Evolutionary conservation across 2,888 invertebrate species (phyloP).

Genomic region (Drosophila pegasa): DNA sequence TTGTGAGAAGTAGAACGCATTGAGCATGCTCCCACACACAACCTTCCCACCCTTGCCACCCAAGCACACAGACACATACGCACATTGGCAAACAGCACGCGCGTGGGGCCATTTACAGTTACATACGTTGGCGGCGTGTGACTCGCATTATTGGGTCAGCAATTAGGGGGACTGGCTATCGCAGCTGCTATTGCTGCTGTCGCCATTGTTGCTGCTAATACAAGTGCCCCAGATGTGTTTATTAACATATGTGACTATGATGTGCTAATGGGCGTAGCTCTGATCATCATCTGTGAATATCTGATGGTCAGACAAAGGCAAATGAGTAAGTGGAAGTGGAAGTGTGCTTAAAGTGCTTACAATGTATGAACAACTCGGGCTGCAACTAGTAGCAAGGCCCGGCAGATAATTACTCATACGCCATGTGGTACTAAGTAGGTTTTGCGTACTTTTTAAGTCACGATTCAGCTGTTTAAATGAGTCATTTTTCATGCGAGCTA

Average conservation of each 20-base stretch:
- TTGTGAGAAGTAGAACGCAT: constrained; percentile 9
- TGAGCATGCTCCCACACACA: constrained; percentile 29
- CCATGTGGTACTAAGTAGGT: not conserved
- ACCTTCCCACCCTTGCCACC: no score
- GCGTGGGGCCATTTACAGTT: constrained; percentile 64
- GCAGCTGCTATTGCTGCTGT: not conserved
- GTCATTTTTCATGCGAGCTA: not conserved
- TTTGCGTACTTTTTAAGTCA: not conserved
- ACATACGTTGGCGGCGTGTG: constrained; percentile 60
- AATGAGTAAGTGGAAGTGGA: not conserved
- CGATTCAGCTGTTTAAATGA: not conserved
- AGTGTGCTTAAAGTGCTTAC: not conserved
- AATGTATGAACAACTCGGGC: not conserved
- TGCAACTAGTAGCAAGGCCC: not conserved
- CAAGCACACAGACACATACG: constrained; percentile 18
- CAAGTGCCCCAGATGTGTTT: not conserved
- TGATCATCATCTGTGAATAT: not conserved
- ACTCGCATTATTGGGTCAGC: constrained; percentile 69
- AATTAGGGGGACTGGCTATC: constrained; percentile 54
- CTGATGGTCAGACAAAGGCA: not conserved
- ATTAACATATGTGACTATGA: not conserved
- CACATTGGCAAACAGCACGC: constrained; percentile 46
- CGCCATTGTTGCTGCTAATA: not conserved
- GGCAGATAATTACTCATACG: constrained; percentile 1
- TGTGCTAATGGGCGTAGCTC: not conserved